Percentiles rank a stretch among this genome's conserved stretches.
These are phyloP conservation scores for Ophiodon elongatus DNA, from an alignment of 2,113 vertebrate genomes.

Conservation along the genomic window DNA sequence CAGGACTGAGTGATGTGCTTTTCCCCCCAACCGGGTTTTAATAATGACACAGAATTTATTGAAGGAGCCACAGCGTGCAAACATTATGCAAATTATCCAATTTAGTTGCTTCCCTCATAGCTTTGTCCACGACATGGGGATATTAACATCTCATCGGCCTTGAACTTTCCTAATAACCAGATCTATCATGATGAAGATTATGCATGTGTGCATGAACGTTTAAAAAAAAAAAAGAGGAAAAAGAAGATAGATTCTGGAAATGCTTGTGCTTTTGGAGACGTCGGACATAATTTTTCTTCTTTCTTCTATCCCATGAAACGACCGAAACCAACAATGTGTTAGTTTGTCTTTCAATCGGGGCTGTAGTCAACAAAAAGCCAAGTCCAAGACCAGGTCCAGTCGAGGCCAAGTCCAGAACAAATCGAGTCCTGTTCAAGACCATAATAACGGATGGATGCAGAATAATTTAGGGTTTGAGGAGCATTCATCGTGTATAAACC, in stretches of 20 bases:
- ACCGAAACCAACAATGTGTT: conserved; percentile 11
- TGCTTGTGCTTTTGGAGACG: conserved; percentile 22
- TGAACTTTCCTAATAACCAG: conserved; percentile 27
- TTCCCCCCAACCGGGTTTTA: not conserved
- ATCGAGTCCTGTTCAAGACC: too few relatives aligned
- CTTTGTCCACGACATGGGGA: not conserved
- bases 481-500: too few relatives aligned
- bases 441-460: too few relatives aligned
- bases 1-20: conserved; percentile 10
- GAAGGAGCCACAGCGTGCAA: conserved; percentile 16
- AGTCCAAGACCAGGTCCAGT: not conserved
- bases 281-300: conserved; percentile 8
- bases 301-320: conserved; percentile 27
- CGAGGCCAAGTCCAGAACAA: too few relatives aligned
- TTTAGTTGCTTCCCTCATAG: not conserved
- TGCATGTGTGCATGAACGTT: conserved; percentile 46
- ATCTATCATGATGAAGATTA: conserved; percentile 18
- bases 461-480: too few relatives aligned
- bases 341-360: not conserved
- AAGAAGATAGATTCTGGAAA: conserved; percentile 30
- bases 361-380: too few relatives aligned
- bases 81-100: not conserved
- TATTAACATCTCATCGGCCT: conserved; percentile 32
- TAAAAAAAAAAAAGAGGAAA: too few relatives aligned
- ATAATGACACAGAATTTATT: conserved; percentile 9